Conservation (phyloP, 1,140 invertebrate genomes). For the Helicoverpa zea region DNA sequence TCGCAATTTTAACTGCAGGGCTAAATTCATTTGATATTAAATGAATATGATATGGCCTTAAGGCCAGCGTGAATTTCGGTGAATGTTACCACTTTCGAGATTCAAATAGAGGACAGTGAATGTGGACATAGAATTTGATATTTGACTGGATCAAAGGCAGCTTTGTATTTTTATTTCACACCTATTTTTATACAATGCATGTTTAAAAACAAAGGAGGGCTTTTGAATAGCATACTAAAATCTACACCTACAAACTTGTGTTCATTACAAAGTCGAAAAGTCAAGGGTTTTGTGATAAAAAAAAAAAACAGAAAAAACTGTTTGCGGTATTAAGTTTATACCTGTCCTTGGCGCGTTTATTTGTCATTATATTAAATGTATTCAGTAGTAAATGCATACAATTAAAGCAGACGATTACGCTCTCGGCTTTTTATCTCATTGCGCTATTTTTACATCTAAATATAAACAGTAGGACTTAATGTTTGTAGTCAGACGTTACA, state of each 20-base stretch:
- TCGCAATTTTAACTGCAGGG: too few species aligned
- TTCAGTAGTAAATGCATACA: conserved; percentile 25
- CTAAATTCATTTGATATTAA: too few species aligned
- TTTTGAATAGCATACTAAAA: conserved; percentile 9
- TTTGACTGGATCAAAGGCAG: neutral
- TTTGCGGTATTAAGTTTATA: neutral
- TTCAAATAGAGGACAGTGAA: neutral
- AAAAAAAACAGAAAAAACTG: neutral
- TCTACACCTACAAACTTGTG: neutral
- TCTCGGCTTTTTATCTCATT: conserved; percentile 9
- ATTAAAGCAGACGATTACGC: conserved; percentile 11
- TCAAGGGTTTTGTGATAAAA: neutral
- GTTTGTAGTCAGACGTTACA: neutral
- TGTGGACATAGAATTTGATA: conserved; percentile 12
- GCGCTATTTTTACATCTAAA: conserved; percentile 12
- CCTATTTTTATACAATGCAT: neutral
- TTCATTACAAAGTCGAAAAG: neutral
- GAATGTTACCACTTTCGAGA: neutral
- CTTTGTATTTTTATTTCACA: conserved; percentile 14
- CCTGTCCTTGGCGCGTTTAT: conserved; percentile 24
- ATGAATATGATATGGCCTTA: too few species aligned
- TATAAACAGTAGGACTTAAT: neutral
- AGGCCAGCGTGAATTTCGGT: neutral
- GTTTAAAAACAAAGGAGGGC: conserved; percentile 16
- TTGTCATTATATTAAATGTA: conserved; percentile 14